phyloP scores from a whole-genome alignment of 2,888 invertebrate genomes.

The Gibbula magus region DNA sequence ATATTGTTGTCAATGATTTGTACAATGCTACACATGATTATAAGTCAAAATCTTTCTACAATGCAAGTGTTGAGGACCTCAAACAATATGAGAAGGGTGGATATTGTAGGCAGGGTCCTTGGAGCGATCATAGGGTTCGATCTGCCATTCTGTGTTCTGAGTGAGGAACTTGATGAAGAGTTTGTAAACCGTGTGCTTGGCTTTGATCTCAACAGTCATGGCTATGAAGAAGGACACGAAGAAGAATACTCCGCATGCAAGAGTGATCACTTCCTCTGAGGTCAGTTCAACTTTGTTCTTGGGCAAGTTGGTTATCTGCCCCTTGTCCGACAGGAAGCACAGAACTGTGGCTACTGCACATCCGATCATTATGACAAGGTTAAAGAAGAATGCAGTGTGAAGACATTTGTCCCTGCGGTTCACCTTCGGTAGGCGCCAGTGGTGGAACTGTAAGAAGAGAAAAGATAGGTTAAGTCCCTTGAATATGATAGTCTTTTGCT shows the following conservation, averaged over 20 bases:
- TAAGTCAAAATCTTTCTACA: too few relatives aligned
- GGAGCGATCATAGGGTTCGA: slow-evolving; percentile 74
- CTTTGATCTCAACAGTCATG: slow-evolving; percentile 79
- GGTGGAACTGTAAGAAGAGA: slow-evolving; percentile 74
- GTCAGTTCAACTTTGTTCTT: slow-evolving; percentile 75
- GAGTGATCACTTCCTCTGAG: slow-evolving; percentile 77
- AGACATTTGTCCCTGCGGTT: slow-evolving; percentile 76
- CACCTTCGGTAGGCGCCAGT: slow-evolving; percentile 77
- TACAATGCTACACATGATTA: too few relatives aligned
- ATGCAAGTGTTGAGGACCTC: not conserved
- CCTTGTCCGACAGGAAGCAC: slow-evolving; percentile 77
- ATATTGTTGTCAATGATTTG: too few relatives aligned
- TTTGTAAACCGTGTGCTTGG: slow-evolving; percentile 76
- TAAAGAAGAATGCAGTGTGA: slow-evolving; percentile 76
- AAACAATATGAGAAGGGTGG: not conserved
- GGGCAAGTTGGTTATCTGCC: slow-evolving; percentile 64
- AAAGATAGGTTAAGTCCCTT: slow-evolving; percentile 18
- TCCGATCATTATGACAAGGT: slow-evolving; percentile 77
- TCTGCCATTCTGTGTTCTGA: slow-evolving; percentile 77
- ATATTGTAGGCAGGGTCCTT: slow-evolving; percentile 30
- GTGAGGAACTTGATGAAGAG: slow-evolving; percentile 74
- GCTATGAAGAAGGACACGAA: slow-evolving; percentile 79
- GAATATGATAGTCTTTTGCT: not conserved
- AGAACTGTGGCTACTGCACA: slow-evolving; percentile 77
- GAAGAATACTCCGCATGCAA: slow-evolving; percentile 78